Conservation (phyloP, 2,888 invertebrate genomes). For the Hydrotaea cyrtoneurina region DNA sequence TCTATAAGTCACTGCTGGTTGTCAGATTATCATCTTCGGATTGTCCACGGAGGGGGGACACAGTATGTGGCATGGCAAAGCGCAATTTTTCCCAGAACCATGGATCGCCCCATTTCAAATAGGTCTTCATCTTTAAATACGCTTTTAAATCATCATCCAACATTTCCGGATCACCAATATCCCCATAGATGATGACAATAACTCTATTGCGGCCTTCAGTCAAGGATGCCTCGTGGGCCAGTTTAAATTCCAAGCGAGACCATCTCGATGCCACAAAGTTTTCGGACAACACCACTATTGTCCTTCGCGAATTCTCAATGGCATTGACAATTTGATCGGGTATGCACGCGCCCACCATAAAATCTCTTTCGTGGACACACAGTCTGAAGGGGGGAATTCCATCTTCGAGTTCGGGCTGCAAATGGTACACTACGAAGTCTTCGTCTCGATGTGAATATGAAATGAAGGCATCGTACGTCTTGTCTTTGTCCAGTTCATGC, state of each 20-base stretch:
- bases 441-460: conserved; percentile 90
- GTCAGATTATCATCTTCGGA: too few species aligned
- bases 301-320: conserved; percentile 84
- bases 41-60: too few species aligned
- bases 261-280: conserved; percentile 88
- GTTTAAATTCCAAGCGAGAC: conserved; percentile 88
- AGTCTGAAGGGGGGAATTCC: conserved; percentile 84
- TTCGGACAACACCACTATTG: conserved; percentile 84
- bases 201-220: conserved; percentile 86
- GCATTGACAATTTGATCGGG: conserved; percentile 86
- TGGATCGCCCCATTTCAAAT: conserved; percentile 90
- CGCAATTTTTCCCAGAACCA: conserved; percentile 83
- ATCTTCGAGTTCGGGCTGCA: conserved; percentile 84
- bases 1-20: too few species aligned
- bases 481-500: conserved; percentile 83
- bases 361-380: conserved; percentile 88
- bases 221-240: conserved; percentile 86
- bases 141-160: conserved; percentile 86
- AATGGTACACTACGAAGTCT: conserved; percentile 84
- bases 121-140: conserved; percentile 89
- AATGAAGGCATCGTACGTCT: conserved; percentile 88
- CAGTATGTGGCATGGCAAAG: conserved; percentile 76
- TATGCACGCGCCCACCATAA: conserved; percentile 88
- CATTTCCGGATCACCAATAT: conserved; percentile 83
- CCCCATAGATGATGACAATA: conserved; percentile 88